Evolutionary conservation across 2,888 invertebrate genomes (phyloP), one percentile per base, ranked within the genome.

Genomic region (Erebia ligea): DNA sequence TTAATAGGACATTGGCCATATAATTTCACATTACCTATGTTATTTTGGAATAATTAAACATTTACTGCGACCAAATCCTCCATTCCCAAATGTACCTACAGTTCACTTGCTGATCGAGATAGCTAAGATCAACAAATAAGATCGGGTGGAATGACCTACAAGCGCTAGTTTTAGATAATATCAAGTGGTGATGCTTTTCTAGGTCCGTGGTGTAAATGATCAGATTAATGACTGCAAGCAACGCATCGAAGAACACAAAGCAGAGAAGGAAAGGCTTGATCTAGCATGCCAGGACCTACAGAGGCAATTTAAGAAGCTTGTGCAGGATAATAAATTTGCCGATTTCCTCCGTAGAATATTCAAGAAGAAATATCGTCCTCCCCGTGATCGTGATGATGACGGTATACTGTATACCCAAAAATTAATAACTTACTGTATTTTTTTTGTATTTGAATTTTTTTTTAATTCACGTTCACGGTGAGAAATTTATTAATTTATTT

Each of bases 281-380:
- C 15, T 57, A 0, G 75, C 76, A 0, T 89, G 89, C 75, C 85
- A 90, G 64, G 89, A 89, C 1, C 59, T 92, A 19, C 94, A 95
- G 64, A 80, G 88, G 1, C 92, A 94, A 66, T 97, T 96, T 80
- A 91, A 94, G 68, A 90, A 86, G 42, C 89, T 94, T 9, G 94
- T 95, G 0, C 94, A 93, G 57, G 96, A 96, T 68, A 96, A 96
- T 81, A 97, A 96, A 83, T 98, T 97, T 84, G 95, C 94, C 8
- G 96, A 96, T 78, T 98, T 97, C 82, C 86, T 98, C 57, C 94
- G 95, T 21, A 95, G 96, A 80, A 97, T 98, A 69, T 98, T 96
- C 81, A 97, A 96, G 82, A 98, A 97, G 83, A 97, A 97, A 81
- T 97, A 96, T 80, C 96, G 96, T 74, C 95, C 96, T 8, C 95